A percentile compares a stretch with the other conserved stretches of the same genome.
Evolutionary conservation across 2,888 invertebrate genomes (phyloP).

Genomic region (Eilema depressum): DNA sequence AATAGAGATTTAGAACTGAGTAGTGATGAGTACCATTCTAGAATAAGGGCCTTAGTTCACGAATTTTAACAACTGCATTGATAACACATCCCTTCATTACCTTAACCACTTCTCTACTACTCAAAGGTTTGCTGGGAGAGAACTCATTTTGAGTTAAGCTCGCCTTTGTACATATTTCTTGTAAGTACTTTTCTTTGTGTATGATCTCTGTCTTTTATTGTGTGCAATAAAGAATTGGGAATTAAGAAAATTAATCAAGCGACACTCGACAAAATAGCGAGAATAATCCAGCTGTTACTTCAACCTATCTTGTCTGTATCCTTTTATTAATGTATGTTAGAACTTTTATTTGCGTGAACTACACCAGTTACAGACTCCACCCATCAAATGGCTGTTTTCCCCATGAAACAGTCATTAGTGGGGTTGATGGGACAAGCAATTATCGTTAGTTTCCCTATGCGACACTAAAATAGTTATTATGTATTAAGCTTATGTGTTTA

Average conservation of each 20-base stretch:
- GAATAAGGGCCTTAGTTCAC: too few relatives aligned
- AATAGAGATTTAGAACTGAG: too few relatives aligned
- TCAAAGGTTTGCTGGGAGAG: too few relatives aligned
- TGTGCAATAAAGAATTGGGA: too few relatives aligned
- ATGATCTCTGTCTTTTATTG: too few relatives aligned
- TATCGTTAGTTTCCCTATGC: background rate
- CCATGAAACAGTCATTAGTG: background rate
- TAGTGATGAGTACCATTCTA: too few relatives aligned
- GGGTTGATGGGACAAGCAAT: conserved; percentile 1
- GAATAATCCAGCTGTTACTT: background rate
- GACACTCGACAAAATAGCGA: background rate
- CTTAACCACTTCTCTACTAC: too few relatives aligned
- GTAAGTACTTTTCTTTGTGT: too few relatives aligned
- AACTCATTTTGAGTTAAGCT: too few relatives aligned
- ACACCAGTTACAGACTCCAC: background rate
- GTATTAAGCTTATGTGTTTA: background rate
- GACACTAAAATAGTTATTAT: background rate
- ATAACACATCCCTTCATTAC: too few relatives aligned
- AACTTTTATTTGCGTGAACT: background rate
- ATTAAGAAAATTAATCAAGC: background rate
- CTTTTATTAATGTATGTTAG: background rate
- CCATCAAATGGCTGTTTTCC: background rate
- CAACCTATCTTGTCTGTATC: background rate
- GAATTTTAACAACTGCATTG: too few relatives aligned
- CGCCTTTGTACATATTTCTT: too few relatives aligned